Evolutionary conservation across 30 jellyfish, hydroid and myxozoan genomes (phyloP), one percentile per base, ranked within the genome.

Genomic region (Aurelia aurita): DNA sequence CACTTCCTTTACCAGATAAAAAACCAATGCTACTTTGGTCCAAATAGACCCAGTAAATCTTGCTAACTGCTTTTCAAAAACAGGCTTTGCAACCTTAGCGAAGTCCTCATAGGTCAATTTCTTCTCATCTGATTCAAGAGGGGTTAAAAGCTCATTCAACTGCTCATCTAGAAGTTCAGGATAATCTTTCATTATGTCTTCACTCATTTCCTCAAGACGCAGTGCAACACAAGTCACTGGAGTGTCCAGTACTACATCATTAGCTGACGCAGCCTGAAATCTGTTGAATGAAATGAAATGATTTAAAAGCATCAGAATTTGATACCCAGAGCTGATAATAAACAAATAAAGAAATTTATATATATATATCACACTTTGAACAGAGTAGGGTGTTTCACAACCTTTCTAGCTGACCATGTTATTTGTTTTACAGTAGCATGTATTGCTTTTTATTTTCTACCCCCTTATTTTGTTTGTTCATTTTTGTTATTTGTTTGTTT

Each of bases 1-100:
- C 13, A 95, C 95, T 80, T 93, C 99, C 59, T 80, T 83, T 4
- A 93, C 99, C 14, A 89, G 60, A 57, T 87, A 82, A 46, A 93
- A 85, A 0, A 88, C 96, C 81, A 93, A 58, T 11, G 99, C 97
- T 3, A 88, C 88, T 19, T 93, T 81, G 5, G 99, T 77, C 99
- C 97, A 80, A 3, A 90, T 73, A 14, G 92, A 72, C 13, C 96
- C 96, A 1, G 97, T 74, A 13, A 87, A 94, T 32, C 90, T 80
- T 0, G 91, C 84, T n/a, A 92, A 66, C 23, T 87, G 94, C 61
- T 65, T 87, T 28, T 92, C 88, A 69, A 86, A 92, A 11, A 87
- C 96, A 8, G 86, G 39, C 58, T 88, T 82, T 58, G 99, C 99
- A 14, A 85, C 91, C 16, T 10, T 72, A 16, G 97, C 71, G 84